Base-by-base conservation (phyloP, 1,140 invertebrate species). In the Neodiprion fabricii region DNA sequence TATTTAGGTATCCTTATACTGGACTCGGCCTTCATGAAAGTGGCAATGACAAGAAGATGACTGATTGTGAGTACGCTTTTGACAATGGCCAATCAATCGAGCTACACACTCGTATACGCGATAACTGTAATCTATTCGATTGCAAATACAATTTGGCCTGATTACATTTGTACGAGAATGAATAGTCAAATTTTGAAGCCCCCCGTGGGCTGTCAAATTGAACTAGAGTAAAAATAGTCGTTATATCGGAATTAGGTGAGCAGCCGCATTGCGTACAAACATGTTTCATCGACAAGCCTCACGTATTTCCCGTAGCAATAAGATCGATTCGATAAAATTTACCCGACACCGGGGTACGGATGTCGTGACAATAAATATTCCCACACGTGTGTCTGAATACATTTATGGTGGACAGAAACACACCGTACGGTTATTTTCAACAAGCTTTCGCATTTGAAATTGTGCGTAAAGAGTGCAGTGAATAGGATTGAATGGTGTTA, bases 381-480 rank as follows among this genome's bases (percentile, higher is more conserved):
- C 28, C 28, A 17, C 11, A 61, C 53, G 53, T 61, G 53, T 61
- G 53, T 61, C 53, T 61, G 53, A 11, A 61, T 40, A 40, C 28
- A 40, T 40, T 40, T 40, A 0, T 61, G 11, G 53, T 9, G 11
- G 53, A 61, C 11, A 61, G n/a, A 5, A 61, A 61, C 9, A 40
- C 28, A 0, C n/a, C 53, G 53, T 61, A 61, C 53, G 53, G 53
- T 61, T 61, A 61, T 61, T 61, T 61, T 17, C n/a, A 7, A 61
- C 11, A 61, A 17, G 4, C 11, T 61, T 61, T 61, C 9, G 9
- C 53, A 61, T 61, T 61, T 61, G 53, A 61, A 61, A 61, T 61
- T 61, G 53, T 61, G 53, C 53, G 53, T 61, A 61, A 61, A 61
- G 53, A 61, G 53, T 61, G 53, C 53, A 61, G 53, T 61, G 53